Evolutionary conservation across 2,888 invertebrate species (phyloP), one percentile per base, ranked within the genome.

Genomic region (Panorpa germanica): DNA sequence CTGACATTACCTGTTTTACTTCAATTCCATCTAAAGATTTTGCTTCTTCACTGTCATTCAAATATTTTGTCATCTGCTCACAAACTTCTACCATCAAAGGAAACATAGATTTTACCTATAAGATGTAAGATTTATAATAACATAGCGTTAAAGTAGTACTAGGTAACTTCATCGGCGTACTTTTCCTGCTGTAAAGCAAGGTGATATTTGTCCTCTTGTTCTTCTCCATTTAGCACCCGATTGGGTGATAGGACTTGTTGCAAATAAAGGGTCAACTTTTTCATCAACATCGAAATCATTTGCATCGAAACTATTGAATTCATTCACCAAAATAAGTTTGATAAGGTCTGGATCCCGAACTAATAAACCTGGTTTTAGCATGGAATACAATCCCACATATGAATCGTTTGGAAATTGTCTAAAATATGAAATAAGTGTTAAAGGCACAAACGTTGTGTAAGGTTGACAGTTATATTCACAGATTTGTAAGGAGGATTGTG

Each of bases 141-240:
- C 14, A 6, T 10, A 21, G 21, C 21, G 4, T 10, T 21, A 5
- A 10, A 21, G 3, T 3, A 9, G 10, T 21, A 21, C 21, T 9
- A 3, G 21, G n/a, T n/a, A n/a, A n/a, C n/a, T n/a, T n/a, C n/a
- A n/a, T n/a, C 5, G 15, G 15, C 17, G 22, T 42, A 49, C 48
- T 38, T 57, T 59, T 19, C 50, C 55, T 9, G 48, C 46, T 3
- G 57, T 54, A 31, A 60, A 59, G 5, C 48, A 47, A 0, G 55
- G 51, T 3, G 55, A 50, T 9, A 59, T 33, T 34, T 48, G 47
- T 3, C 39, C 35, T 17, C 59, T 43, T 3, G 49, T 35, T 1
- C 41, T 40, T 35, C 50, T 49, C 59, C 59, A 55, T 39, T 49
- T 41, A 18, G 45, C 40, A 3, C 53, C 50, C 25, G 47, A 52